phyloP scores from a whole-genome alignment of 2,888 invertebrate genomes.

The Oxytorus armatus region DNA sequence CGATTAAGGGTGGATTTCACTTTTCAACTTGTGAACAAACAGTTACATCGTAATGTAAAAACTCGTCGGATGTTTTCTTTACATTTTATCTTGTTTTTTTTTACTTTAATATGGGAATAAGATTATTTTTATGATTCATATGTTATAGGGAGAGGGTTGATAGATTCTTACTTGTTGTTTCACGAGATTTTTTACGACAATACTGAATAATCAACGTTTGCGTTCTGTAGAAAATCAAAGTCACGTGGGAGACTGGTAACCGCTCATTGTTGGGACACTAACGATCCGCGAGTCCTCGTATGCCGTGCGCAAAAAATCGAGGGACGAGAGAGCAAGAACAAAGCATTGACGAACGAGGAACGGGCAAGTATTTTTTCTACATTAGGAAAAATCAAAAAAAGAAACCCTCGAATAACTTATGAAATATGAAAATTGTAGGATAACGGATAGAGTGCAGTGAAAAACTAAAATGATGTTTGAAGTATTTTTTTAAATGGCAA shows the following conservation, averaged over 20 bases:
- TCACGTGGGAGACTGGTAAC: constrained; percentile 86
- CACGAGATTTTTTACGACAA: no score
- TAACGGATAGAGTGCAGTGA: not conserved
- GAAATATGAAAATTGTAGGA: constrained; percentile 15
- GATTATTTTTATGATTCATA: no score
- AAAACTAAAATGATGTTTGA: no score
- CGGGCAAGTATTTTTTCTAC: constrained; percentile 52
- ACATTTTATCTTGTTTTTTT: no score
- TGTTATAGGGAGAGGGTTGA: no score
- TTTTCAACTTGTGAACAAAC: no score
- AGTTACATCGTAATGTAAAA: no score
- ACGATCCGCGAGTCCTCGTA: constrained; percentile 93
- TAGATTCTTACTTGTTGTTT: no score
- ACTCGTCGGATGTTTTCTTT: no score
- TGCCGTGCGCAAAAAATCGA: constrained; percentile 89
- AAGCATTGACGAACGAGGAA: constrained; percentile 65
- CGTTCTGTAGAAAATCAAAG: constrained; percentile 80
- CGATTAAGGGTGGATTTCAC: not conserved
- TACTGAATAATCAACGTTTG: no score
- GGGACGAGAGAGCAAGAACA: constrained; percentile 84
- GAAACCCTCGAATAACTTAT: not conserved
- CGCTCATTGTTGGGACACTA: constrained; percentile 93
- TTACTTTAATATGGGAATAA: no score
- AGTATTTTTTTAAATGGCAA: no score
- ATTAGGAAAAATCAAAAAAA: not conserved